Base-by-base conservation (phyloP, 1,140 invertebrate species). In the Wiebesia pumilae region DNA sequence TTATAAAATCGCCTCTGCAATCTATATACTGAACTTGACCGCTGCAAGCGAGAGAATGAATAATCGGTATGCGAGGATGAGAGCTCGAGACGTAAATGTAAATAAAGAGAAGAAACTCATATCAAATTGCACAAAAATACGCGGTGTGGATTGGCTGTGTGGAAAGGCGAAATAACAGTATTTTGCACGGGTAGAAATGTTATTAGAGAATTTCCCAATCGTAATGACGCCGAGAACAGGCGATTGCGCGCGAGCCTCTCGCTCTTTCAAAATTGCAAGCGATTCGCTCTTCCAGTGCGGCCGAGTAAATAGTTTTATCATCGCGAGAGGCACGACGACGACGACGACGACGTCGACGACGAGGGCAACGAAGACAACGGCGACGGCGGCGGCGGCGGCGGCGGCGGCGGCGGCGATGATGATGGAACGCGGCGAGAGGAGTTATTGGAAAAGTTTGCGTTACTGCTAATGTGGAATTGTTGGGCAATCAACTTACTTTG, bases 131-230 rank as follows among this genome's bases (percentile, higher is more conserved):
- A 16, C 9, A 40, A 73, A 73, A 73, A 73, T 9, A 1, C 19
- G 19, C 38, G 3, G n/a, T n/a, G n/a, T n/a, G 1, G 33, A 62
- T 27, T 27, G 21, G 27, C 58, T 21, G 21, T 4, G 24, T 62
- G 54, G 67, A 85, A 80, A 58, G 69, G 79, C 47, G 21, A 47
- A 82, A 86, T 81, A 86, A 77, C 69, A 81, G 85, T 77, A 79
- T 30, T 85, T 85, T 38, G 7, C 54, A 16, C 54, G 2, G 30
- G 30, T 3, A 71, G 65, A 62, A 73, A 71, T 24, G 51, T 69
- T 19, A 85, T 85, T 77, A 47, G 71, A 67, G 69, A 65, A 77
- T 86, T 86, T 81, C 69, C 54, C 85, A 86, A 86, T 86, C 51
- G 79, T 86, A 86, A 86, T 80, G 83, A 80, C 40, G 40, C 14